A percentile compares a stretch with the other conserved stretches of the same genome.
Evolutionary conservation across 2,888 invertebrate genomes (phyloP).

Genomic region (Orthonevra nobilis): DNA sequence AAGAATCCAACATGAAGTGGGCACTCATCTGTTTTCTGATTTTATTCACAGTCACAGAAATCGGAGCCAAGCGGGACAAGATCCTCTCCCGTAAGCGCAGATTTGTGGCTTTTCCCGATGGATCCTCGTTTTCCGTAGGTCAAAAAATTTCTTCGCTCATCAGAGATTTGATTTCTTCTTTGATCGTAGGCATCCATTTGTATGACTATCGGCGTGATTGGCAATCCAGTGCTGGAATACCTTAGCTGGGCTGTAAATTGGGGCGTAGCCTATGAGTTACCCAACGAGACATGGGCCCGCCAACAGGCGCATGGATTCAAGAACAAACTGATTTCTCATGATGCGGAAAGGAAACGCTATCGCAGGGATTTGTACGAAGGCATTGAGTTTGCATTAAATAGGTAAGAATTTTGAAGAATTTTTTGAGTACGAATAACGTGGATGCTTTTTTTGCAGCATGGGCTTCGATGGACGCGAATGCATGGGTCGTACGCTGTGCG

Average conservation of each 20-base stretch:
- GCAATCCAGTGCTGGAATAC: constrained; percentile 82
- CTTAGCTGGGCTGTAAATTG: constrained; percentile 86
- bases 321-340: constrained; percentile 67
- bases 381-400: constrained; percentile 85
- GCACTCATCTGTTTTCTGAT: constrained; percentile 25
- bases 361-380: constrained; percentile 86
- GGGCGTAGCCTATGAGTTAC: constrained; percentile 85
- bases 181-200: constrained; percentile 82
- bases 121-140: constrained; percentile 82
- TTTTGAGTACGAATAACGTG: too few relatives aligned
- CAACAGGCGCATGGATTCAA: constrained; percentile 77
- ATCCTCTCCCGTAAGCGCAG: constrained; percentile 78
- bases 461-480: constrained; percentile 88
- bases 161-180: too few relatives aligned
- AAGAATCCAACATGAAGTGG: too few relatives aligned
- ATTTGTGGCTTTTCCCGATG: constrained; percentile 82
- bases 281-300: constrained; percentile 82
- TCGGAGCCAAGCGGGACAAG: constrained; percentile 34
- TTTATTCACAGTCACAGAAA: constrained; percentile 22
- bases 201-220: constrained; percentile 83
- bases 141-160: too few relatives aligned
- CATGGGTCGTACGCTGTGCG: constrained; percentile 87
- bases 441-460: constrained; percentile 84
- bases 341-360: constrained; percentile 81
- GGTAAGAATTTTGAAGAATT: too few relatives aligned